A percentile compares a stretch with the other conserved stretches of the same genome.
These are phyloP conservation scores for Anneissia japonica DNA, from an alignment of 35 echinoderm and acorn worm genomes.

Conservation along the genomic window DNA sequence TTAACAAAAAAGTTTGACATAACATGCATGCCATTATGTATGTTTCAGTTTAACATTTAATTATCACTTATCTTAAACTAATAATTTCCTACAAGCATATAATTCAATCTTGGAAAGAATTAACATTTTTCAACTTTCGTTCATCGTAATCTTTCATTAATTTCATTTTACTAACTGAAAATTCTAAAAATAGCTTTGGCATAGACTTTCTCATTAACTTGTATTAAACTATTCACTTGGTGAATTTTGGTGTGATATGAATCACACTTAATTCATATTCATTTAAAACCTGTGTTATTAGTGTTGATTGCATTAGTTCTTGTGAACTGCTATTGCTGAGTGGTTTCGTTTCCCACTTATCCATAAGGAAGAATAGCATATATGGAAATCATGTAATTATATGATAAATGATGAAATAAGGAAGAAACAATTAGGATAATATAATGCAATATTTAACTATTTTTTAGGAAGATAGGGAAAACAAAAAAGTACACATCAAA, in stretches of 20 bases:
- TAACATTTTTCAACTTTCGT: too few relatives aligned
- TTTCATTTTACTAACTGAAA: too few relatives aligned
- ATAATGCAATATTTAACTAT: neutral
- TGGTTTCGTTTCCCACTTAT: neutral
- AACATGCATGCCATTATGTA: too few relatives aligned
- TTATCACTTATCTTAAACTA: neutral
- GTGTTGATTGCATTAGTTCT: neutral
- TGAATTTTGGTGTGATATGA: too few relatives aligned
- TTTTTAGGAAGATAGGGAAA: neutral
- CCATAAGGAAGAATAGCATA: neutral
- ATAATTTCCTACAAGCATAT: neutral
- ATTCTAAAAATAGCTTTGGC: too few relatives aligned
- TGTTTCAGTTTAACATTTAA: neutral
- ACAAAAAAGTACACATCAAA: neutral
- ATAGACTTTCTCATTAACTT: too few relatives aligned
- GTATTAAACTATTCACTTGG: too few relatives aligned
- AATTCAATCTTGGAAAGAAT: neutral
- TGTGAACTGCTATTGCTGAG: neutral
- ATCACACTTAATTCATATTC: too few relatives aligned
- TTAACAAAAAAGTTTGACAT: too few relatives aligned
- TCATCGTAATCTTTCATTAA: too few relatives aligned
- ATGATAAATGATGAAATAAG: neutral
- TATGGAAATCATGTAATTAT: neutral
- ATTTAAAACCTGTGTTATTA: neutral
- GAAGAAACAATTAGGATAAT: neutral